A percentile compares a stretch with the other conserved stretches of the same genome.
phyloP scores from a whole-genome alignment of 2,797 vertebrate genomes.

The Potorous gilbertii region DNA sequence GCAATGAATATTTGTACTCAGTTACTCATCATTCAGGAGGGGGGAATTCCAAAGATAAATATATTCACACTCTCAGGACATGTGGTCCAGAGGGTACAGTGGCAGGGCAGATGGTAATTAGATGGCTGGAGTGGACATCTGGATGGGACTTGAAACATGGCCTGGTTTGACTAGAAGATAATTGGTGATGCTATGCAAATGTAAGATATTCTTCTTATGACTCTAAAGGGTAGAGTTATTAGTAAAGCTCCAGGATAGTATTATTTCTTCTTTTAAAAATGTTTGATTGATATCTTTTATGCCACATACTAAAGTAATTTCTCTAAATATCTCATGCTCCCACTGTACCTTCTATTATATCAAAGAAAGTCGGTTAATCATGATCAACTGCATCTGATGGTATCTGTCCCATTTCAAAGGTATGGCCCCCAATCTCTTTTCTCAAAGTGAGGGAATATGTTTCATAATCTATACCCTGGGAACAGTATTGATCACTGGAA shows the following conservation, averaged over 20 bases:
- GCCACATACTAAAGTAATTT: neutral
- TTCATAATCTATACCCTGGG: neutral
- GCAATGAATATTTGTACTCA: too few relatives aligned
- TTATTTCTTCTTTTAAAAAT: neutral
- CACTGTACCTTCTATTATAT: neutral
- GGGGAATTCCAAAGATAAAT: neutral
- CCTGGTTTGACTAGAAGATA: neutral
- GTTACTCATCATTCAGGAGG: neutral
- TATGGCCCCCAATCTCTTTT: neutral
- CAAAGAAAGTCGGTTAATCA: neutral
- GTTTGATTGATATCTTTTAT: neutral
- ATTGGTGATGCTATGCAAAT: neutral
- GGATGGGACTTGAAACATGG: neutral
- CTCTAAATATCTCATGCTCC: neutral
- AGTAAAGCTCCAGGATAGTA: neutral
- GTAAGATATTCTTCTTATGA: neutral
- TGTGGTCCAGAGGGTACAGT: neutral
- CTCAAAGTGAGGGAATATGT: neutral
- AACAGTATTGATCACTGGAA: neutral
- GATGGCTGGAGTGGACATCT: neutral
- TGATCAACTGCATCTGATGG: neutral
- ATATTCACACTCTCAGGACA: neutral
- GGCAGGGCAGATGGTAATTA: neutral
- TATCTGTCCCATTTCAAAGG: neutral
- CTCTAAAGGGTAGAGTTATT: neutral